Evolutionary conservation across 2,113 vertebrate species (phyloP).

Genomic region (Dunckerocampus dactyliophorus): DNA sequence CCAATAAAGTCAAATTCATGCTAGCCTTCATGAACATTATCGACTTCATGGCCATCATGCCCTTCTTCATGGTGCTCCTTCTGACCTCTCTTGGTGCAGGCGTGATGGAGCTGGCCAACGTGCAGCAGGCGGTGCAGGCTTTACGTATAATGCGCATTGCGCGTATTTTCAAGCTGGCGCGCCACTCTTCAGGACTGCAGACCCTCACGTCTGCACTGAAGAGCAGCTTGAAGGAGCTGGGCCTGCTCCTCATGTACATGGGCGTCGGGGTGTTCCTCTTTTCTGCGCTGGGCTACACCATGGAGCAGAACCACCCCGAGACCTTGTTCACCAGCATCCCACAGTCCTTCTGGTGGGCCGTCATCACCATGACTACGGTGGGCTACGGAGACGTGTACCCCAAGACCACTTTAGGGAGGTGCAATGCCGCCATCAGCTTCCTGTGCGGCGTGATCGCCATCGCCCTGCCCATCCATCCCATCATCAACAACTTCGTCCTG

Average conservation of each 20-base stretch:
- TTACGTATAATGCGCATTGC: constrained; percentile 94
- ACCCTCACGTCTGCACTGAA: constrained; percentile 94
- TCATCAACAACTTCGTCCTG: constrained; percentile 97
- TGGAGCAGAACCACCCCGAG: constrained; percentile 95
- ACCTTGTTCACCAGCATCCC: constrained; percentile 98
- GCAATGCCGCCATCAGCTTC: constrained; percentile 96
- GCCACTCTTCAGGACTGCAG: constrained; percentile 92
- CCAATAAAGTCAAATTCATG: constrained; percentile 84
- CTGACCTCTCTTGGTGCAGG: constrained; percentile 86
- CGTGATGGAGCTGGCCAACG: constrained; percentile 88
- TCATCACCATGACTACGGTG: constrained; percentile 98
- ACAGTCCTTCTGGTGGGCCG: constrained; percentile 98
- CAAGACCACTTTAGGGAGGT: constrained; percentile 91
- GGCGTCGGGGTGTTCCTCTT: constrained; percentile 95
- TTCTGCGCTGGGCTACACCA: constrained; percentile 93
- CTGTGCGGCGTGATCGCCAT: constrained; percentile 96
- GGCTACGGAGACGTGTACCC: constrained; percentile 97
- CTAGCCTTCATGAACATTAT: constrained; percentile 95
- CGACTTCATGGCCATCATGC: constrained; percentile 92
- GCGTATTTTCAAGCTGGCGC: constrained; percentile 93
- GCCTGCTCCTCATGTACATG: constrained; percentile 94
- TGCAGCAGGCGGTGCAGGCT: constrained; percentile 95
- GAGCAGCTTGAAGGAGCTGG: constrained; percentile 93
- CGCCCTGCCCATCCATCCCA: constrained; percentile 94
- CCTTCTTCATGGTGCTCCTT: constrained; percentile 89